Percentiles rank a stretch among this genome's conserved stretches.
phyloP scores from a whole-genome alignment of 2,113 vertebrate genomes.

The Muntiacus reevesi region DNA sequence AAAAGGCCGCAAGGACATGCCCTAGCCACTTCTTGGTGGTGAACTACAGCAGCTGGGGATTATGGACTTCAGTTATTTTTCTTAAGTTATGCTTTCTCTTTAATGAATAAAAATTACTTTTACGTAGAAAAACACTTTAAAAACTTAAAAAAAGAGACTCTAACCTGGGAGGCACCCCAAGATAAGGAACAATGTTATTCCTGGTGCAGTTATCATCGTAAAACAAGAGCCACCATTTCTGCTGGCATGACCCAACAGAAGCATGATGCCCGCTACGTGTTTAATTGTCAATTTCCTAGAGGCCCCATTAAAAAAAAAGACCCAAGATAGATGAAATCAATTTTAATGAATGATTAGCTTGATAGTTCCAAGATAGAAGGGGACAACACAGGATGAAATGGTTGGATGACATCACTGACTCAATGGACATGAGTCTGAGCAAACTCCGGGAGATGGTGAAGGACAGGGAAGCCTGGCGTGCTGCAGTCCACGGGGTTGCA shows the following conservation, averaged over 20 bases:
- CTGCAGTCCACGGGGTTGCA: not conserved
- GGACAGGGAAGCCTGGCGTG: not conserved
- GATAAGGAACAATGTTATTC: not conserved
- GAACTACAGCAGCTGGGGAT: not conserved
- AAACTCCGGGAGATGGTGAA: not conserved
- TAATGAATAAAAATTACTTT: not conserved
- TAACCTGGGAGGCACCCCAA: not conserved
- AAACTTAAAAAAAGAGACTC: not conserved
- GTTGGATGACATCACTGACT: not conserved
- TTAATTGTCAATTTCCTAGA: not conserved
- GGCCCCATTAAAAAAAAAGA: not conserved
- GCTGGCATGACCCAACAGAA: fast-evolving
- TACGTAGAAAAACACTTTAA: not conserved
- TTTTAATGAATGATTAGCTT: not conserved
- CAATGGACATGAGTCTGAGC: not conserved
- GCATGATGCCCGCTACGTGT: fast-evolving
- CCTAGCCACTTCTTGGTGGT: not conserved
- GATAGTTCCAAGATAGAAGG: not conserved
- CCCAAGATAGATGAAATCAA: not conserved
- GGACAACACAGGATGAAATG: not conserved
- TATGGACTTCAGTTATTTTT: not conserved
- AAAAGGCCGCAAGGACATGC: not conserved
- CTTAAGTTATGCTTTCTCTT: not conserved
- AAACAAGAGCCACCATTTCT: not conserved
- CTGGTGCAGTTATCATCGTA: not conserved